phyloP scores from a whole-genome alignment of 2,113 vertebrate genomes.

The Tyto alba region DNA sequence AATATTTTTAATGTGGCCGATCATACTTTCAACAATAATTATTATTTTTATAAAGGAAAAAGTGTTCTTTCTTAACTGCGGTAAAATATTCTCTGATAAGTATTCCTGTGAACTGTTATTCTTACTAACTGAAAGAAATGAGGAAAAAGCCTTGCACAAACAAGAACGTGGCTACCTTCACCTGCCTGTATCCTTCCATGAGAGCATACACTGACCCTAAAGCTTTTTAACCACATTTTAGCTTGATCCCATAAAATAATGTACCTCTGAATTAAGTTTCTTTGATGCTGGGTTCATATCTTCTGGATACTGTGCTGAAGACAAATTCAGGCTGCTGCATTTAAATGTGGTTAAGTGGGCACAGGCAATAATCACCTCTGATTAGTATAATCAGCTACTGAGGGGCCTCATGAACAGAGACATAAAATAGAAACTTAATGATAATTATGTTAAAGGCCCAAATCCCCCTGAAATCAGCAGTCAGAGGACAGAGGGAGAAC shows the following conservation, averaged over 20 bases:
- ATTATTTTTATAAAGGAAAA: neutral
- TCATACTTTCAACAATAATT: neutral
- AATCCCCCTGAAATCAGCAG: neutral
- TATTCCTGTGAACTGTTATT: neutral
- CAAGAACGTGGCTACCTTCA: neutral
- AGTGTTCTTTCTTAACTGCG: neutral
- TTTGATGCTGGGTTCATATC: neutral
- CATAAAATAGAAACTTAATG: neutral
- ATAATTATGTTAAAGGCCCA: neutral
- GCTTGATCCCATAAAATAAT: neutral
- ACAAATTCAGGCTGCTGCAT: conserved; percentile 2
- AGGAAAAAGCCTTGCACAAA: neutral
- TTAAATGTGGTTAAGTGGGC: conserved; percentile 38
- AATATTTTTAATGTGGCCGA: neutral
- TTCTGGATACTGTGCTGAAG: neutral
- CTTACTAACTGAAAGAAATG: neutral
- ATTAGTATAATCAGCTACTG: conserved; percentile 46
- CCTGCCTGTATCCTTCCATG: neutral
- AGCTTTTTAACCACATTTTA: neutral
- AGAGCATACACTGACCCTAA: neutral
- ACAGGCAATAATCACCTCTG: conserved; percentile 15
- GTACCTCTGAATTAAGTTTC: neutral
- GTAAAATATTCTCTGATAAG: neutral
- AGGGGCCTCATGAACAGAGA: neutral
- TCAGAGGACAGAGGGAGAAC: neutral